These are phyloP conservation scores for Nymphalis io DNA, from an alignment of 1,140 invertebrate species.

Conservation along the genomic window DNA sequence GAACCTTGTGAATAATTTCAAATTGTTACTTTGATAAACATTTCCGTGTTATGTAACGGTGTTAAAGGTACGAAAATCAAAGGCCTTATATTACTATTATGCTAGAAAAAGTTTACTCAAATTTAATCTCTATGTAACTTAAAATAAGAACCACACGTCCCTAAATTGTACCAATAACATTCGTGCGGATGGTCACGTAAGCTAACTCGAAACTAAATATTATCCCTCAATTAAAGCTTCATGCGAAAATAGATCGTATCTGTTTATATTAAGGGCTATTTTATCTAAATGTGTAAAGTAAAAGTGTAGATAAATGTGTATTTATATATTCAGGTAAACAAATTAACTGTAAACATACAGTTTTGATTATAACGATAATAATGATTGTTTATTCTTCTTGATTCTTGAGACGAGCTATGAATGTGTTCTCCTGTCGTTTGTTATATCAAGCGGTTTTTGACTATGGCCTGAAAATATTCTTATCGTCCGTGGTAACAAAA, in stretches of 20 bases:
- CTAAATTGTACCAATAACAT: constrained; percentile 2
- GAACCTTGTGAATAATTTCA: constrained; percentile 4
- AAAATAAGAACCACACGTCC: neutral
- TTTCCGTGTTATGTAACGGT: constrained; percentile 6
- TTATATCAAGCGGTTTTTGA: too few relatives aligned
- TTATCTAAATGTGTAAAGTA: constrained; percentile 6
- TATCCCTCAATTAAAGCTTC: constrained; percentile 17
- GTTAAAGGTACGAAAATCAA: constrained; percentile 5
- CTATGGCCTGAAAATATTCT: too few relatives aligned
- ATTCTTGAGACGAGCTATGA: too few relatives aligned
- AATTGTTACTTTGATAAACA: neutral
- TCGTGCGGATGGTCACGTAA: constrained; percentile 43
- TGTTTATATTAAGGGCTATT: neutral
- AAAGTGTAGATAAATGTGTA: neutral
- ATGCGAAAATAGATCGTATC: constrained; percentile 9
- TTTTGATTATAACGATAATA: too few relatives aligned
- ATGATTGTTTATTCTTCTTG: too few relatives aligned
- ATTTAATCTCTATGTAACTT: neutral
- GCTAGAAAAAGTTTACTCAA: neutral
- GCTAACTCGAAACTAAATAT: constrained; percentile 6
- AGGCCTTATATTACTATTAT: neutral
- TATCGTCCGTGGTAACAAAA: too few relatives aligned
- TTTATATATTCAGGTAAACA: neutral
- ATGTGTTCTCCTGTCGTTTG: too few relatives aligned
- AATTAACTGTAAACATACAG: neutral